Percentiles rank a stretch among this genome's conserved stretches.
These are phyloP conservation scores for Pampus argenteus DNA, from an alignment of 2,797 vertebrate species.

Conservation along the genomic window DNA sequence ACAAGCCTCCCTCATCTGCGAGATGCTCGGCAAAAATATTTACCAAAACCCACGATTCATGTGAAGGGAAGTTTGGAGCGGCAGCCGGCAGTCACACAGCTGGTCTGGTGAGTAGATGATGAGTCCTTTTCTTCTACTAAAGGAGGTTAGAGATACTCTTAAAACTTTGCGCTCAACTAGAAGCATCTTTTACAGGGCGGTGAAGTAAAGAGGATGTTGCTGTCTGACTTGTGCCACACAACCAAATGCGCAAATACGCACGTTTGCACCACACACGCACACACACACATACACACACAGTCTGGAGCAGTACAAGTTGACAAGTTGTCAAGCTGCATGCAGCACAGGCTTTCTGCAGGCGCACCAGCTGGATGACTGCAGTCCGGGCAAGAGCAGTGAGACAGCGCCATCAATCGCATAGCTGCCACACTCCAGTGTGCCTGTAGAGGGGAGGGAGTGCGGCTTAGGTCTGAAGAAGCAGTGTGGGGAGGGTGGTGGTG, in stretches of 20 bases:
- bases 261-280: constrained; percentile 12
- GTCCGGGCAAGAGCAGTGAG: constrained; percentile 77
- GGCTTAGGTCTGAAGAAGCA: constrained; percentile 25
- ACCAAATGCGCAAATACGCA: constrained; percentile 43
- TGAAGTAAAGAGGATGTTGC: background rate
- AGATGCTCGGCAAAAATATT: constrained; percentile 66
- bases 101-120: constrained; percentile 90
- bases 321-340: constrained; percentile 60
- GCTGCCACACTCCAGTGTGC: constrained; percentile 55
- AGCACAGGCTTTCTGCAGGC: constrained; percentile 51
- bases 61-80: constrained; percentile 81
- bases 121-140: too few relatives aligned
- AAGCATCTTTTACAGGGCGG: background rate
- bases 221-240: constrained; percentile 34
- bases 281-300: background rate
- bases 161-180: constrained; percentile 59
- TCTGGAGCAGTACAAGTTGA: constrained; percentile 37
- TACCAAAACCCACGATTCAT: constrained; percentile 69
- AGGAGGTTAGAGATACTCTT: background rate
- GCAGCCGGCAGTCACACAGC: constrained; percentile 75
- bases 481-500: background rate
- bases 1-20: constrained; percentile 37
- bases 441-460: constrained; percentile 21
- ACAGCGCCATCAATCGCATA: constrained; percentile 86
- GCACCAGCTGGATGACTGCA: constrained; percentile 65